These are phyloP conservation scores for Acanthis flammea DNA, from an alignment of 2,797 vertebrate species.

Conservation along the genomic window DNA sequence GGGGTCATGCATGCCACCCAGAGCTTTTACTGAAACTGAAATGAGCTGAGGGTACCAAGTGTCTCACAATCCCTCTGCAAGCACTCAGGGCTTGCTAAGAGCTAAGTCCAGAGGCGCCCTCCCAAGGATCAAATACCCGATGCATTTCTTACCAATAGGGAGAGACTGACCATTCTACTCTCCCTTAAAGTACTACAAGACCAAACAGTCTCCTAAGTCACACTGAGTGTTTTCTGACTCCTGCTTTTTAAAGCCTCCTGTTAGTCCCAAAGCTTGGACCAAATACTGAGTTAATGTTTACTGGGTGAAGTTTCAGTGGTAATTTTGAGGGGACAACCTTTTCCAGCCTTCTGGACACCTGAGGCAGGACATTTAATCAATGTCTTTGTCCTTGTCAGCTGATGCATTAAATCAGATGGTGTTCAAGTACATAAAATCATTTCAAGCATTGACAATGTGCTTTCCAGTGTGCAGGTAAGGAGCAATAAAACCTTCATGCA, in stretches of 20 bases:
- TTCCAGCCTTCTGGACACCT: constrained; percentile 43
- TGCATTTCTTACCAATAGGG: rapidly evolving
- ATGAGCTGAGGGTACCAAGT: neutral
- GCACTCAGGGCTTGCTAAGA: neutral
- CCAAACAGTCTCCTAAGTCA: neutral
- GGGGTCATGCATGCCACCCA: neutral
- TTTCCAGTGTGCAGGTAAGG: neutral
- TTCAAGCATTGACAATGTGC: neutral
- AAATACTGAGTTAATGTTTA: constrained; percentile 59
- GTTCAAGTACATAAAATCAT: constrained; percentile 43
- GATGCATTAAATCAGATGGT: constrained; percentile 52
- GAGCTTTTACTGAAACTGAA: neutral
- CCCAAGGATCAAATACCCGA: neutral
- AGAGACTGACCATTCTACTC: neutral
- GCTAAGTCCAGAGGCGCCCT: neutral
- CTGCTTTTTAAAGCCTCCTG: neutral
- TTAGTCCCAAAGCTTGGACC: constrained; percentile 5
- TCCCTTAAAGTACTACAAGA: neutral
- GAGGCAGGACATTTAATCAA: constrained; percentile 50
- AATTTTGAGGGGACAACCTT: constrained; percentile 28
- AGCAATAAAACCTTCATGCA: neutral
- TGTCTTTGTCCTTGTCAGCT: constrained; percentile 54
- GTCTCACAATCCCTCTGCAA: neutral
- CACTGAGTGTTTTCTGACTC: neutral
- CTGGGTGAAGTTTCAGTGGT: constrained; percentile 25